phyloP scores from a whole-genome alignment of 2,797 vertebrate species.

The Sciurus carolinensis region DNA sequence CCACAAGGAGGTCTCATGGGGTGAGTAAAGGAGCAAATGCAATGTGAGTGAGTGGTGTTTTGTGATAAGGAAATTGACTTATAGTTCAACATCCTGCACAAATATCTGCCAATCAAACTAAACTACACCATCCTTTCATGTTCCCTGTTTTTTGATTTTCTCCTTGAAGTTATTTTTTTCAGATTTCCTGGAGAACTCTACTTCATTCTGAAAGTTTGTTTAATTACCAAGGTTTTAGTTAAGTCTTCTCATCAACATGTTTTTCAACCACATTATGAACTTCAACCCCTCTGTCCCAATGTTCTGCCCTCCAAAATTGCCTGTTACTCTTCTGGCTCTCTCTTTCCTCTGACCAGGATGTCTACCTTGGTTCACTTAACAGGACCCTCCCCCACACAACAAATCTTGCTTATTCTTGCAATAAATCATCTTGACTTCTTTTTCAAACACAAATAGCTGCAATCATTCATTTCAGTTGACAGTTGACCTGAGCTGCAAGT shows the following conservation, averaged over 20 bases:
- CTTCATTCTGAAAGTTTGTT: neutral
- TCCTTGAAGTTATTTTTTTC: neutral
- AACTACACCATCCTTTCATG: neutral
- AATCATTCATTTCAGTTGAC: neutral
- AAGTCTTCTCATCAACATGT: neutral
- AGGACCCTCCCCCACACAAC: neutral
- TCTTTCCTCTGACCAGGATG: fast-evolving
- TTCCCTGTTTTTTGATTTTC: neutral
- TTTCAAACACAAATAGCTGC: neutral
- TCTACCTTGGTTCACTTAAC: fast-evolving
- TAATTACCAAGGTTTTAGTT: neutral
- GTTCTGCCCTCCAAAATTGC: too few species aligned
- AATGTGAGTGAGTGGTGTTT: fast-evolving
- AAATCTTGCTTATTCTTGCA: neutral
- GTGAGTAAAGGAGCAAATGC: fast-evolving
- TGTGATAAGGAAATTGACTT: fast-evolving
- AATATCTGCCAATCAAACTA: neutral
- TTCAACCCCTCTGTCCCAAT: fast-evolving
- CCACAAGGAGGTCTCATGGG: fast-evolving
- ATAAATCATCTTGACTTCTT: neutral
- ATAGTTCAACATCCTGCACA: fast-evolving
- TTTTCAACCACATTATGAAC: fast-evolving
- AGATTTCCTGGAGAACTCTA: neutral
- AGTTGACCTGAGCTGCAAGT: fast-evolving
- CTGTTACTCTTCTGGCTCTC: neutral